Evolutionary conservation across 37 sponge, comb jelly and placozoan genomes (phyloP).

Genomic region (Ephydatia muelleri): DNA sequence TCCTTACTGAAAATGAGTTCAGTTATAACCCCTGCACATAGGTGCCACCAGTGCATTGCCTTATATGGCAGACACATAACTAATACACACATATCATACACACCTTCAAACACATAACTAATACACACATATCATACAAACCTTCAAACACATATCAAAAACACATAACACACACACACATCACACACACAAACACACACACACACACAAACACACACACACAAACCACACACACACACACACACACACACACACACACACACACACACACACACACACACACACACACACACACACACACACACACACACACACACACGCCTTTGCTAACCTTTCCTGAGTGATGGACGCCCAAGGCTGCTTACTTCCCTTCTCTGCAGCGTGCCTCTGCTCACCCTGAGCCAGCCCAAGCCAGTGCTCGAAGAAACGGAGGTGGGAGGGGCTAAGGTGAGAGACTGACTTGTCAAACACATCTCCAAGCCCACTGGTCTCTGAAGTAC

Average conservation of each 20-base stretch:
- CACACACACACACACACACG: not conserved
- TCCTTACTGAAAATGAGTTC: not conserved
- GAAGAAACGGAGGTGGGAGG: slow-evolving; percentile 47
- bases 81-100: no score
- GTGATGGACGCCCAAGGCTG: not conserved
- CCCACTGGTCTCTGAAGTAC: slow-evolving; percentile 43
- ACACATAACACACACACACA: no score
- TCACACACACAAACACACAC: no score
- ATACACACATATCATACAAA: no score
- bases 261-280: not conserved
- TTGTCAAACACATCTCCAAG: slow-evolving; percentile 46
- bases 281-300: not conserved
- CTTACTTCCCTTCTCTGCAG: not conserved
- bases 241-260: not conserved
- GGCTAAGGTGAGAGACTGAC: slow-evolving; percentile 23
- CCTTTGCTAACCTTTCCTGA: not conserved
- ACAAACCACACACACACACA: slow-evolving; percentile 30
- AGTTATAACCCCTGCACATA: not conserved
- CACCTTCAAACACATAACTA: no score
- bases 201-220: no score
- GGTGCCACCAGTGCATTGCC: no score
- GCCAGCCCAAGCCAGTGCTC: not conserved
- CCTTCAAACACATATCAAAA: no score
- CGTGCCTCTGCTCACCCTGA: not conserved
- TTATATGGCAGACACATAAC: no score